Conservation (phyloP, 1,140 invertebrate species). For the Drosophila santomea region DNA sequence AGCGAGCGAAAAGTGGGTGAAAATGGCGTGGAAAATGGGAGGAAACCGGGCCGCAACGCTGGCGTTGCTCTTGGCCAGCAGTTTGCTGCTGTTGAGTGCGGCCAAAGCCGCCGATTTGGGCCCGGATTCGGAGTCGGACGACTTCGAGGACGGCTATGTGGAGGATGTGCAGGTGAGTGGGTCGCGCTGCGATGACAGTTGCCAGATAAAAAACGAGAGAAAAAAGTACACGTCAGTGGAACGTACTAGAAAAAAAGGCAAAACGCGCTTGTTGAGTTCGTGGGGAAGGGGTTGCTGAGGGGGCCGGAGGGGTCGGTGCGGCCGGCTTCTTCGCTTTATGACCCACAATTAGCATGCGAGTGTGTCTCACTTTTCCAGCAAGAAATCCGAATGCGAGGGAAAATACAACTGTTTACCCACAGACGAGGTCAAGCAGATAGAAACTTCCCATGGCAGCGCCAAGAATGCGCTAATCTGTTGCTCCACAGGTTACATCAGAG, state of each 20-base stretch:
- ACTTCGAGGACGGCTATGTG: slow-evolving; percentile 75
- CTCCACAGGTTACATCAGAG: background rate
- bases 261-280: background rate
- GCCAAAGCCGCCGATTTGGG: slow-evolving; percentile 18
- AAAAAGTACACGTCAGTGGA: slow-evolving; percentile 80
- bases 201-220: slow-evolving; percentile 5
- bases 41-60: slow-evolving; percentile 57
- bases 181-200: background rate
- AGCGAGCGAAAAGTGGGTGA: slow-evolving; percentile 22
- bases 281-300: background rate
- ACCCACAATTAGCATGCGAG: slow-evolving; percentile 45
- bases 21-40: slow-evolving; percentile 56
- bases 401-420: slow-evolving; percentile 39
- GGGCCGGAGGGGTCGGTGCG: background rate
- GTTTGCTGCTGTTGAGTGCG: slow-evolving; percentile 20
- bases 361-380: slow-evolving; percentile 40
- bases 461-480: background rate
- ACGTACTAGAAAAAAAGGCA: slow-evolving; percentile 32
- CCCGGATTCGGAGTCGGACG: slow-evolving; percentile 56
- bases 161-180: slow-evolving; percentile 77
- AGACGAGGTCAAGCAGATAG: slow-evolving; percentile 8
- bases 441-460: background rate
- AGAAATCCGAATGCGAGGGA: slow-evolving; percentile 33
- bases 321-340: slow-evolving; percentile 43
- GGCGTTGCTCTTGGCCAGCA: slow-evolving; percentile 55